phyloP scores from a whole-genome alignment of 2,888 invertebrate genomes.

The Hyppa rectilinea region DNA sequence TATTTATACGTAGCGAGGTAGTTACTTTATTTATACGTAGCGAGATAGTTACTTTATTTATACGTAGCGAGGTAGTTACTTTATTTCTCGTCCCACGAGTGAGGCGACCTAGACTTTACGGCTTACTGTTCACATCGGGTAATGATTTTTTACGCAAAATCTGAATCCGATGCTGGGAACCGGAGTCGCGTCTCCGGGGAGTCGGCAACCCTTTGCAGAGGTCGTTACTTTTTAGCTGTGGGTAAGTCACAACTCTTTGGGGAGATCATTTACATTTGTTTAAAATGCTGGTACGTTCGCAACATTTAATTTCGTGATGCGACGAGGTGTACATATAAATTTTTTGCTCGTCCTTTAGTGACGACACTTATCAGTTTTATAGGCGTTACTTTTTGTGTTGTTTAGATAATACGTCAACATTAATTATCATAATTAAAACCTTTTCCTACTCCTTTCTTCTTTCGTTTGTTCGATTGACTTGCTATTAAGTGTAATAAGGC shows the following conservation, averaged over 20 bases:
- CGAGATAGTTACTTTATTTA: slow-evolving; percentile 31
- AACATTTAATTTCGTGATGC: slow-evolving; percentile 71
- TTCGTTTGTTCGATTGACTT: not conserved
- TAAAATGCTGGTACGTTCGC: slow-evolving; percentile 72
- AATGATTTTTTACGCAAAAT: slow-evolving; percentile 74
- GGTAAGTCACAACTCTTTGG: slow-evolving; percentile 69
- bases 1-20: slow-evolving; percentile 21
- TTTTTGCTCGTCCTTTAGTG: slow-evolving; percentile 32
- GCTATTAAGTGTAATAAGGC: no score
- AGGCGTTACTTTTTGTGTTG: not conserved
- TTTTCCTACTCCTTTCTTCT: no score
- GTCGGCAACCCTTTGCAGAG: slow-evolving; percentile 71
- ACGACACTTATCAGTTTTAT: slow-evolving; percentile 20
- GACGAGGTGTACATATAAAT: slow-evolving; percentile 65
- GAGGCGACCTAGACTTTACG: slow-evolving; percentile 61
- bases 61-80: slow-evolving; percentile 22
- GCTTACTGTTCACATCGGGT: slow-evolving; percentile 71
- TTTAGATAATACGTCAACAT: slow-evolving; percentile 8
- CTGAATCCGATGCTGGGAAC: slow-evolving; percentile 71
- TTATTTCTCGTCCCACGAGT: slow-evolving; percentile 52
- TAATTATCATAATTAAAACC: no score
- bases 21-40: slow-evolving; percentile 25
- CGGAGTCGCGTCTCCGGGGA: slow-evolving; percentile 72
- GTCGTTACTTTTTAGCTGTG: slow-evolving; percentile 75
- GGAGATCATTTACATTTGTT: slow-evolving; percentile 74